Percentiles rank a stretch among this genome's conserved stretches.
These are phyloP conservation scores for Xylota sylvarum DNA, from an alignment of 2,888 invertebrate genomes.

Conservation along the genomic window DNA sequence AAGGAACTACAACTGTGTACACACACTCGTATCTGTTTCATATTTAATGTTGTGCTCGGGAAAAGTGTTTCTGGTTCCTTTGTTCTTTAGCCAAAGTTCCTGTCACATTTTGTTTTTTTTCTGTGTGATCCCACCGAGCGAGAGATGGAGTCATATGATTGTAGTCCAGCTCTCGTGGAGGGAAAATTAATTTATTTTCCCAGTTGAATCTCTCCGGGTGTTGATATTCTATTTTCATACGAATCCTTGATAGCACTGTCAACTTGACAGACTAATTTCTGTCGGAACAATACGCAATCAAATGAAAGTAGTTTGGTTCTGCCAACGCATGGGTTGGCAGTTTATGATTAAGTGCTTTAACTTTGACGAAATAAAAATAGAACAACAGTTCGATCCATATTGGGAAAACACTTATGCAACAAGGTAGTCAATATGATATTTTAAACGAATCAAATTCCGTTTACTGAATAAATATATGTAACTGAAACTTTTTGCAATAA, in stretches of 20 bases:
- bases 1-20: not conserved
- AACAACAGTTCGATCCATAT: not conserved
- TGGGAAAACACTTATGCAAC: too few relatives aligned
- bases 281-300: constrained; percentile 25
- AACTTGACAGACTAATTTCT: constrained; percentile 35
- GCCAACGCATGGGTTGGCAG: constrained; percentile 40
- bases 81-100: constrained; percentile 55
- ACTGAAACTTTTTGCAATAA: too few relatives aligned
- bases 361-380: not conserved
- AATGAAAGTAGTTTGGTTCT: constrained; percentile 25
- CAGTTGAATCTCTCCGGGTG: constrained; percentile 68
- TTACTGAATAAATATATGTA: too few relatives aligned
- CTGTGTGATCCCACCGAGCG: constrained; percentile 19
- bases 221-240: constrained; percentile 31
- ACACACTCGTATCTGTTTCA: not conserved
- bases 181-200: constrained; percentile 49
- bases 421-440: too few relatives aligned
- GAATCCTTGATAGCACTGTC: constrained; percentile 45
- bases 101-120: constrained; percentile 43
- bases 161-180: constrained; percentile 5
- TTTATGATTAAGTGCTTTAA: not conserved
- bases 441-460: too few relatives aligned
- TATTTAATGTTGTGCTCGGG: constrained; percentile 31
- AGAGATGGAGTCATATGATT: not conserved
- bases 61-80: constrained; percentile 71